Conservation (phyloP, 2,113 vertebrate species). For the Grallaria varia region DNA sequence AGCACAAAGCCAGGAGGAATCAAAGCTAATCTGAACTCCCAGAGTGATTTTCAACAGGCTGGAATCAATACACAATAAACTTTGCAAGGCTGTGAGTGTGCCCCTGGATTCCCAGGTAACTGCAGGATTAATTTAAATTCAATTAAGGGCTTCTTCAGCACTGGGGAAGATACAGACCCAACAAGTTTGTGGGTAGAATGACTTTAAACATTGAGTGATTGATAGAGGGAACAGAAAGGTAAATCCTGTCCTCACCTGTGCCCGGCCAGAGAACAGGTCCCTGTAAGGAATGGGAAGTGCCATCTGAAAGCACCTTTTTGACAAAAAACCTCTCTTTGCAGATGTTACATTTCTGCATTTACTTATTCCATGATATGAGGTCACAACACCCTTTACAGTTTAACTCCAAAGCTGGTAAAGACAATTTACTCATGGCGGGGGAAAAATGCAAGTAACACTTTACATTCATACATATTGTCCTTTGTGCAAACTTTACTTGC, state of each 20-base stretch:
- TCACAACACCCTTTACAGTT: no score
- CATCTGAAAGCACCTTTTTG: neutral
- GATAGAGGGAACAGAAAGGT: neutral
- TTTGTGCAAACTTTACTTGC: no score
- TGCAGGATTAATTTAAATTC: neutral
- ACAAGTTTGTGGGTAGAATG: neutral
- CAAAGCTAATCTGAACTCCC: neutral
- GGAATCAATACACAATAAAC: neutral
- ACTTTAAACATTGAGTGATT: neutral
- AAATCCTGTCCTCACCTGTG: neutral
- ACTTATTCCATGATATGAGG: no score
- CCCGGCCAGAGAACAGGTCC: neutral
- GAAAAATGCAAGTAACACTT: no score
- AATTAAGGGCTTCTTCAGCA: neutral
- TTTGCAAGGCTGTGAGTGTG: neutral
- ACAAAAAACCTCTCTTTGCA: neutral
- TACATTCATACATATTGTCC: no score
- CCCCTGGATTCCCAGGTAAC: neutral
- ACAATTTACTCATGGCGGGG: no score
- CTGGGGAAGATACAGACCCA: neutral
- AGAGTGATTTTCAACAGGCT: neutral
- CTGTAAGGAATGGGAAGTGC: neutral
- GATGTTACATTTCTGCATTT: no score
- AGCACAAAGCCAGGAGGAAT: neutral
- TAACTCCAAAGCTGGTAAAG: no score